Conservation (phyloP, 2,888 invertebrate species). For the Ichneumon xanthorius region DNA sequence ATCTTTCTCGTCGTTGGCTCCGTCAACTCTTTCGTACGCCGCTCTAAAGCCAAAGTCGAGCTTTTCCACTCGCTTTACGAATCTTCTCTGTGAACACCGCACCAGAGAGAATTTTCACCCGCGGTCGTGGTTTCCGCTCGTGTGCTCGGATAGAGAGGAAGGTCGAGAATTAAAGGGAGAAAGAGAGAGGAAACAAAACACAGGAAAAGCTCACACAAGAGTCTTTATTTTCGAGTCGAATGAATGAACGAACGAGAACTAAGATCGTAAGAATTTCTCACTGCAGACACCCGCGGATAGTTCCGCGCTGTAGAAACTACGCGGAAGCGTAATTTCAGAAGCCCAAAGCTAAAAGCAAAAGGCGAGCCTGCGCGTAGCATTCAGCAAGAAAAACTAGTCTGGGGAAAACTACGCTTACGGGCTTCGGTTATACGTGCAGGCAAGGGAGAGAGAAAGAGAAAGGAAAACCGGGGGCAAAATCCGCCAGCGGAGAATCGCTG, state of each 20-base stretch:
- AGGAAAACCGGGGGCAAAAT: constrained; percentile 19
- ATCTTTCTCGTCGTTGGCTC: constrained; percentile 30
- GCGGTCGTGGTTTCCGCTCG: constrained; percentile 27
- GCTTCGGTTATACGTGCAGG: constrained; percentile 7
- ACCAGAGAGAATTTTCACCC: constrained; percentile 42
- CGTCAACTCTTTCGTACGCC: constrained; percentile 25
- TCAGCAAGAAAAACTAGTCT: constrained; percentile 55
- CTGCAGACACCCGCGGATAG: constrained; percentile 26
- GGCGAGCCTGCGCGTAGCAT: constrained; percentile 63
- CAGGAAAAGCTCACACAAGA: constrained; percentile 19
- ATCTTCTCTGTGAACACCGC: constrained; percentile 32
- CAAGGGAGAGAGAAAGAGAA: background rate
- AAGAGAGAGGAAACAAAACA: constrained; percentile 14
- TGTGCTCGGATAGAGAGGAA: background rate
- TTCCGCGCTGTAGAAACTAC: constrained; percentile 46
- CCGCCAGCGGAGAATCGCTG: constrained; percentile 48
- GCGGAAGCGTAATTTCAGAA: constrained; percentile 45
- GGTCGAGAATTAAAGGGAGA: background rate
- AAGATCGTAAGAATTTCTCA: constrained; percentile 31
- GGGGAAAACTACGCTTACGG: constrained; percentile 37
- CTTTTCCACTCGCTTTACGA: constrained; percentile 59
- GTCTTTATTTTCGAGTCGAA: constrained; percentile 47
- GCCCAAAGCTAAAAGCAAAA: constrained; percentile 33
- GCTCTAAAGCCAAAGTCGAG: constrained; percentile 34
- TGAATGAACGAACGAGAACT: constrained; percentile 32